Conservation (phyloP, 1,140 invertebrate genomes). For the Macrostomum lignano region DNA sequence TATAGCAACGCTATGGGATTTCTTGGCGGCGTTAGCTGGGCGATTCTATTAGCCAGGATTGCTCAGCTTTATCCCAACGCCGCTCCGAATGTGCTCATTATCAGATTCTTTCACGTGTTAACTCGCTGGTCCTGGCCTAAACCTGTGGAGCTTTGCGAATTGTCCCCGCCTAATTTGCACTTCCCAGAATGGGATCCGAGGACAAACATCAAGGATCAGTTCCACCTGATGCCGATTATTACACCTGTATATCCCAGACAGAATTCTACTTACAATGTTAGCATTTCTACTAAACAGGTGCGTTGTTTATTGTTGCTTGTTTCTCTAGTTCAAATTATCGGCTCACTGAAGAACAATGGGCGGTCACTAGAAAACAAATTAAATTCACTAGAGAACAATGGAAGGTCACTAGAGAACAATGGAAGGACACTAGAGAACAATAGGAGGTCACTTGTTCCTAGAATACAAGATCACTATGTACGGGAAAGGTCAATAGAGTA, state of each 20-base stretch:
- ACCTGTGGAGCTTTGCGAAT: slow-evolving; percentile 51
- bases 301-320: too few relatives aligned
- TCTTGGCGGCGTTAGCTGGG: slow-evolving; percentile 93
- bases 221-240: slow-evolving; percentile 41
- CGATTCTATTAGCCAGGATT: slow-evolving; percentile 83
- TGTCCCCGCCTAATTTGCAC: slow-evolving; percentile 5
- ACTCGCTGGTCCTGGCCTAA: slow-evolving; percentile 74
- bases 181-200: slow-evolving; percentile 14
- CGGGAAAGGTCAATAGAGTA: too few relatives aligned
- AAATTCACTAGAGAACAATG: too few relatives aligned
- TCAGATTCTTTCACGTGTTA: slow-evolving; percentile 96
- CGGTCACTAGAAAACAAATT: too few relatives aligned
- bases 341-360: too few relatives aligned
- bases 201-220: slow-evolving; percentile 34
- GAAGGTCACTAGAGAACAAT: too few relatives aligned
- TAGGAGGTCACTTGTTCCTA: too few relatives aligned
- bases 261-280: slow-evolving; percentile 98
- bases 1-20: slow-evolving; percentile 94
- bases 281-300: too few relatives aligned
- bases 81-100: slow-evolving; percentile 60
- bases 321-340: too few relatives aligned
- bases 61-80: slow-evolving; percentile 97
- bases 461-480: too few relatives aligned
- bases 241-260: slow-evolving; percentile 97
- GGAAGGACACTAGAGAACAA: too few relatives aligned